These are phyloP conservation scores for Ophion obscuratus DNA, from an alignment of 2,888 invertebrate species.

Conservation along the genomic window DNA sequence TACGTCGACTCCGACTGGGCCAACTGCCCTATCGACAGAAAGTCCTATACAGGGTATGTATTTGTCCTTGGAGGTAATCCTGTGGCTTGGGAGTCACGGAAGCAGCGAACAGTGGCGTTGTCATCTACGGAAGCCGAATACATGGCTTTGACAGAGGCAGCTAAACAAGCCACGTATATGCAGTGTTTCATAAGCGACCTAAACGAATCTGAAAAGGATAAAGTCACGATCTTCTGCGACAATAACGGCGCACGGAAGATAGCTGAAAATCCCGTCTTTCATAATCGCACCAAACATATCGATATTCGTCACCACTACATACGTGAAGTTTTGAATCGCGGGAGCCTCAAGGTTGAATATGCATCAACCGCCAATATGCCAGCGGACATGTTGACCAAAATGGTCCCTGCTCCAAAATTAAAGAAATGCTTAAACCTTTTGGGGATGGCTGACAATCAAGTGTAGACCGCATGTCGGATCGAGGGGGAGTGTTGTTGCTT, in stretches of 20 bases:
- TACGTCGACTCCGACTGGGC: slow-evolving; percentile 71
- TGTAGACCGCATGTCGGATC: no score
- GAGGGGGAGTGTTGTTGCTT: no score
- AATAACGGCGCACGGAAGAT: slow-evolving; percentile 39
- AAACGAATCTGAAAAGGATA: background rate
- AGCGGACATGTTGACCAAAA: no score
- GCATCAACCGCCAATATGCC: no score
- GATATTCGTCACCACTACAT: no score
- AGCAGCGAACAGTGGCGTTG: slow-evolving; percentile 56
- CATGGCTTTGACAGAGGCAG: slow-evolving; percentile 37
- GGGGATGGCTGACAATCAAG: no score
- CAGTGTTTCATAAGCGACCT: slow-evolving; percentile 35
- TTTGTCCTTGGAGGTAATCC: slow-evolving; percentile 56
- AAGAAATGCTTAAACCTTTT: no score
- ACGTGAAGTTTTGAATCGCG: no score
- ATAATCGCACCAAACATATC: slow-evolving; percentile 9
- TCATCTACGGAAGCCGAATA: background rate
- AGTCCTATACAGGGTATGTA: slow-evolving; percentile 67
- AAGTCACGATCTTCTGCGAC: slow-evolving; percentile 52
- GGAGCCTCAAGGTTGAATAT: no score
- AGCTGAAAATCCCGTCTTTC: slow-evolving; percentile 52
- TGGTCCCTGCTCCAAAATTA: no score
- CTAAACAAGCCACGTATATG: slow-evolving; percentile 55
- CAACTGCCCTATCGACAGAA: slow-evolving; percentile 53
- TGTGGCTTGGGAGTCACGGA: slow-evolving; percentile 58